Evolutionary conservation across 2,888 invertebrate genomes (phyloP), one percentile per base, ranked within the genome.

Genomic region (Cephus pulcher): DNA sequence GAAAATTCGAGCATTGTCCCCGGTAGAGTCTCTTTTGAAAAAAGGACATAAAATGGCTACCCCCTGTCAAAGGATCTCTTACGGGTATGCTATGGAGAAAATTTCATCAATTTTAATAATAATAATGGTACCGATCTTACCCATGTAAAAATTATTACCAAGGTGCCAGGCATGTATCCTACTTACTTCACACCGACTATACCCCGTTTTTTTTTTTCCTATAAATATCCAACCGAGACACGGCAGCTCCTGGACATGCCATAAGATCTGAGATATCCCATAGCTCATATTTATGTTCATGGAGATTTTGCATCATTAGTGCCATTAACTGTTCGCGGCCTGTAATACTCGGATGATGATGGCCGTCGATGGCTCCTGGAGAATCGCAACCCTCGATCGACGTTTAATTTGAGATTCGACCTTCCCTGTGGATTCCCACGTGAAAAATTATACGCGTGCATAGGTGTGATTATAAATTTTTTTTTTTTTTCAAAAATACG

Each of bases 231-330:
- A 80, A 84, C 86, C 89, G 88, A 90, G 89, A 90, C 90, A 88
- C 89, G 90, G 88, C 89, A 87, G 78, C 82, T 85, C 81, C 81
- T 80, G 81, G 83, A 83, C 83, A 83, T 83, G 83, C 83, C 76
- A 35, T 87, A 84, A 90, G 90, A 91, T 91, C 85, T 75, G 82
- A 82, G 91, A 91, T 91, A 91, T 88, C 87, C 83, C 83, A 86
- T 82, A 84, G 85, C 87, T 89, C 89, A 87, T 91, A 91, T 91
- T 91, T 91, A 91, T 90, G 89, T 85, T 87, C 85, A 83, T 82
- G 86, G 85, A 91, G 91, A 91, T 91, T 90, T 91, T 88, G 88
- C 90, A 89, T 91, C 91, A 91, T 91, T 91, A 91, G 89, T 86
- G 90, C 88, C 89, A 89, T 91, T 91, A 89, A 88, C 87, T 87